These are phyloP conservation scores for Zeugodacus cucurbitae DNA, from an alignment of 1,140 invertebrate genomes.

Conservation along the genomic window DNA sequence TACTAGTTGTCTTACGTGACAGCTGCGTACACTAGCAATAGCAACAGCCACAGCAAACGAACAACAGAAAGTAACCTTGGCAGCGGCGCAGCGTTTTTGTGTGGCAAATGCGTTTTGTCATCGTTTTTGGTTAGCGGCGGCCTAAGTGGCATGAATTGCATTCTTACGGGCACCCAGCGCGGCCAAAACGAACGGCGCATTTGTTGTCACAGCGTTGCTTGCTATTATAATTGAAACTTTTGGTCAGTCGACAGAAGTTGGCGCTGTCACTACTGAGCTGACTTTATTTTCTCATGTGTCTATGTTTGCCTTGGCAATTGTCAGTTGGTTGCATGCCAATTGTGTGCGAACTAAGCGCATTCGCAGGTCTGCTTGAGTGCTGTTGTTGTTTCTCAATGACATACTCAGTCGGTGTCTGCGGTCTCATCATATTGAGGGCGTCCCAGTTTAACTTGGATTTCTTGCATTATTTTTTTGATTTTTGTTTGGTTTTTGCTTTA, in stretches of 20 bases:
- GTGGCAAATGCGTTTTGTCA: constrained; percentile 2
- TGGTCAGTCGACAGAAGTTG: not conserved
- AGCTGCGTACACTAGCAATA: not conserved
- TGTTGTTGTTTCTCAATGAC: not conserved
- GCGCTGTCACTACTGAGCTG: not conserved
- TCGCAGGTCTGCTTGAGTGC: not conserved
- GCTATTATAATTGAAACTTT: not conserved
- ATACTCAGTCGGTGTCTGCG: not conserved
- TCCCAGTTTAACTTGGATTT: not conserved
- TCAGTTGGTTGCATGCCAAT: not conserved
- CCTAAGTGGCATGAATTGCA: not conserved
- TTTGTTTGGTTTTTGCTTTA: not conserved
- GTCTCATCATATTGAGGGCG: constrained; percentile 32
- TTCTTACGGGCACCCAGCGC: not conserved
- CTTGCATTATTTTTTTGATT: not conserved
- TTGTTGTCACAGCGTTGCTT: not conserved
- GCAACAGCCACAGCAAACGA: no score
- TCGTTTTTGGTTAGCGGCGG: not conserved
- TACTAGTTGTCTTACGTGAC: not conserved
- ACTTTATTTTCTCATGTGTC: not conserved
- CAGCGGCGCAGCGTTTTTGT: not conserved
- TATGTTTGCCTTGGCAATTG: not conserved
- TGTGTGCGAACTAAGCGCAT: not conserved
- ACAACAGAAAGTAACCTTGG: not conserved
- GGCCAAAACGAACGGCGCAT: not conserved